Evolutionary conservation across 1,140 invertebrate genomes (phyloP), one percentile per base, ranked within the genome.

Genomic region (Trichogramma pretiosum): DNA sequence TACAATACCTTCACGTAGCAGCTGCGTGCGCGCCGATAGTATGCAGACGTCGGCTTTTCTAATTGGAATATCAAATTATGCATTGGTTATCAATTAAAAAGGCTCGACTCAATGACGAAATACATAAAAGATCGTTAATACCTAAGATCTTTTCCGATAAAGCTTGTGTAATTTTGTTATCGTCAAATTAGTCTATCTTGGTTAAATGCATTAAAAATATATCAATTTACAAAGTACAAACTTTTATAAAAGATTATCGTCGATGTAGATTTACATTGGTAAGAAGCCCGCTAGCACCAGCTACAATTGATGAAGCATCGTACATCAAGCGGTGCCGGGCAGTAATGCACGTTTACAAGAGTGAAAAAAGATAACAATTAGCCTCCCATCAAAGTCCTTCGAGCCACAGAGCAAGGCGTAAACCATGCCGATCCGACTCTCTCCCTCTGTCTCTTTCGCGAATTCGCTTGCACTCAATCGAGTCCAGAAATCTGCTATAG

Each of bases 41-140:
- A 28, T 21, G 28, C n/a, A 38, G 16, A 37, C 18, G 37, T 13
- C 28, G 16, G 10, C n/a, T 46, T 35, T n/a, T n/a, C n/a, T 51
- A 42, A 51, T 51, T 51, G 43, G 30, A 42, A 51, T 51, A 51
- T 46, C 38, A 41, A 41, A 51, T 51, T 46, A 46, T 46, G 40
- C 43, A 46, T 51, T 39, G 14, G 43, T 42, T 51, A 51, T 51
- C 49, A 46, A 51, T 51, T 42, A 26, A 3, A 10, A 39, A 51
- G 36, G 21, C 46, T 51, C 9, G 35, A 50, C 45, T 33, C 19
- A 28, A 39, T 16, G 22, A 5, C 13, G 32, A 33, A 3, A 33
- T 5, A 33, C 5, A 33, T 11, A n/a, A n/a, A n/a, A n/a, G n/a
- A n/a, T n/a, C n/a, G n/a, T n/a, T n/a, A n/a, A n/a, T n/a, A n/a